Percentiles rank a stretch among this genome's conserved stretches.
Conservation (phyloP, 2,797 vertebrate species). For the Crocodylus rhombifer region DNA sequence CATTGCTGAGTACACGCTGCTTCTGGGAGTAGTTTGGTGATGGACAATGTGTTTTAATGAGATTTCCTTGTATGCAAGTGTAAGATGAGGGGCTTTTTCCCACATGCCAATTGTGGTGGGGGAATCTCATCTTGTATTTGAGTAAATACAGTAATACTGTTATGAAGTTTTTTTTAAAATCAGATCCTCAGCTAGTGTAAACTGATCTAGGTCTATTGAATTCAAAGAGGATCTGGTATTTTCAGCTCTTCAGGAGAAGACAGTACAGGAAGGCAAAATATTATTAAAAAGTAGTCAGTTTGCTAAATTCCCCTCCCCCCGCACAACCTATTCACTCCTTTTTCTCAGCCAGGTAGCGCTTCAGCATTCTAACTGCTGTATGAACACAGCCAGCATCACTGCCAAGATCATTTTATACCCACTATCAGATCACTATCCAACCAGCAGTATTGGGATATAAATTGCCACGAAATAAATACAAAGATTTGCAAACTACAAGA, state of each 20-base stretch:
- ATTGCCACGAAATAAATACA: neutral
- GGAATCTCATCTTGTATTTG: neutral
- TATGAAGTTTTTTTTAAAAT: no score
- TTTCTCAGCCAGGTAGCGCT: conserved; percentile 2
- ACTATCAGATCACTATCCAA: neutral
- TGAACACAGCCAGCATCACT: neutral
- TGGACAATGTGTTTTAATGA: no score
- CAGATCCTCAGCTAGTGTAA: neutral
- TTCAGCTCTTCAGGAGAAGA: neutral
- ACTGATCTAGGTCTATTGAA: neutral
- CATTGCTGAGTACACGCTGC: no score
- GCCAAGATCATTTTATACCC: neutral
- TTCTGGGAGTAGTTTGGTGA: no score
- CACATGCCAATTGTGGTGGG: no score
- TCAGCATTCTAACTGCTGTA: neutral
- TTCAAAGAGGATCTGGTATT: neutral
- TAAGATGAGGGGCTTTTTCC: no score
- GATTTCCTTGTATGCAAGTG: no score
- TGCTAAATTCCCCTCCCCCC: neutral
- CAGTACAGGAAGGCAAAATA: neutral
- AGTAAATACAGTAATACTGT: neutral
- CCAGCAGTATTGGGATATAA: neutral
- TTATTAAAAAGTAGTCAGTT: neutral
- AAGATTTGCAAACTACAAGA: neutral
- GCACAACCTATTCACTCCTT: neutral